Evolutionary conservation across 2,113 vertebrate genomes (phyloP).

Genomic region (Thalassoma bifasciatum): DNA sequence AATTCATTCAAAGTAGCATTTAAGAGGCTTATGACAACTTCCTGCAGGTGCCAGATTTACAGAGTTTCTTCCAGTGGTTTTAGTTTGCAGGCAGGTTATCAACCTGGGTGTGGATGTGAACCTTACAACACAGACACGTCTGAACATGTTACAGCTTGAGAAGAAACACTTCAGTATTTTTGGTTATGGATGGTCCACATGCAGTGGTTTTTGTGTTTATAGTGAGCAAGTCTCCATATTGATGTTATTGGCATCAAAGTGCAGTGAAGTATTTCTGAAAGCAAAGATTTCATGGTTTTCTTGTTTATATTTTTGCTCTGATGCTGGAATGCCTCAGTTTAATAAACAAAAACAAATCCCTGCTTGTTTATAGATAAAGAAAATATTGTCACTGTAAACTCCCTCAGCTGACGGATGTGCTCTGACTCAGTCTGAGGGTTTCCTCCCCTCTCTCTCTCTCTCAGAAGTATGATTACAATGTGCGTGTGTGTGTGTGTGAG

Average conservation of each 20-base stretch:
- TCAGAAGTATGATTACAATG: not conserved
- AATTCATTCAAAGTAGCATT: too few relatives aligned
- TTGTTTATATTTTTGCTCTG: slow-evolving; percentile 1
- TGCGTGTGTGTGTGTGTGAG: not conserved
- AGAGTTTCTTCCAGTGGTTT: not conserved
- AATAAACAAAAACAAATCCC: too few relatives aligned
- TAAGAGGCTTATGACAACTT: too few relatives aligned
- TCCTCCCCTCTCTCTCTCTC: slow-evolving; percentile 5
- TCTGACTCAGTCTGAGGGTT: not conserved
- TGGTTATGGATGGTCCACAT: not conserved
- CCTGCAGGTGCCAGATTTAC: too few relatives aligned
- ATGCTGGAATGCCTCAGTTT: not conserved
- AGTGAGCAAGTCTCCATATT: not conserved
- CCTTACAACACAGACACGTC: not conserved
- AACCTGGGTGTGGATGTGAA: not conserved
- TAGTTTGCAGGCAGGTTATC: not conserved
- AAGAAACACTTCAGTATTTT: not conserved
- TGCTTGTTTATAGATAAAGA: too few relatives aligned
- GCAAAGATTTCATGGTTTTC: too few relatives aligned
- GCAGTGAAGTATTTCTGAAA: too few relatives aligned
- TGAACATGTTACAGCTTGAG: not conserved
- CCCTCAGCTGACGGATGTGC: not conserved
- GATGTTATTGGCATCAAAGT: not conserved
- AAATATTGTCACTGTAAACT: too few relatives aligned
- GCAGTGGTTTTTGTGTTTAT: not conserved